Base-by-base conservation (phyloP, 2,888 invertebrate species). In the Latrodectus elegans region DNA sequence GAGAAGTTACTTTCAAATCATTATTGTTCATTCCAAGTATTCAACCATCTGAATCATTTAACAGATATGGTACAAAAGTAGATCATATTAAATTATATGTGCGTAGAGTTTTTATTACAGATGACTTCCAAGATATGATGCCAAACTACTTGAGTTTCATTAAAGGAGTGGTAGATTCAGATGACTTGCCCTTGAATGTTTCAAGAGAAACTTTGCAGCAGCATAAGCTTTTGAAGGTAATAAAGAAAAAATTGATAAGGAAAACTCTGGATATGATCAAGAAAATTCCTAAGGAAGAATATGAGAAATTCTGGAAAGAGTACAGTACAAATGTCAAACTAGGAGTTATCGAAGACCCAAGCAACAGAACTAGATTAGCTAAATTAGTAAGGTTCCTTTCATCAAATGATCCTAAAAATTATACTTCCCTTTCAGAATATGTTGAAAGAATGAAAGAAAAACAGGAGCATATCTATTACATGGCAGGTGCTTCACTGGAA, bases 41-140 rank as follows among this genome's bases (percentile, higher is more conserved):
- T 60, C 96, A 98, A 92, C 98, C 99, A 1, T 94, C 95, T 12
- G 99, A 99, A 92, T 96, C 95, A 91, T 99, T 99, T 94, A 97
- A 97, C 93, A 95, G 95, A 92, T 99, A 99, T 92, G 99, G 99
- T 91, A 96, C 97, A 90, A 96, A 96, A 92, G 95, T 96, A 8
- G 98, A 99, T 92, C 96, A 97, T 93, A 98, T 99, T 91, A 91
- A 94, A 94, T 94, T 99, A 89, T 99, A 97, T 93, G 99, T 99
- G 83, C 95, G 99, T 88, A 95, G 99, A 89, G 99, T 99, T 17
- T 99, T 99, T 94, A 99, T 99, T 93, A 99, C 99, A 11, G 99
- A 99, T 92, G 98, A 99, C 93, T 99, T 99, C 94, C 97, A 97
- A 92, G 99, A 99, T 92, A 97, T 99, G 96, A 97, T 99, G 96